Percentiles rank a stretch among this genome's conserved stretches.
These are phyloP conservation scores for Drosophila anomalata DNA, from an alignment of 2,888 invertebrate species.

Conservation along the genomic window DNA sequence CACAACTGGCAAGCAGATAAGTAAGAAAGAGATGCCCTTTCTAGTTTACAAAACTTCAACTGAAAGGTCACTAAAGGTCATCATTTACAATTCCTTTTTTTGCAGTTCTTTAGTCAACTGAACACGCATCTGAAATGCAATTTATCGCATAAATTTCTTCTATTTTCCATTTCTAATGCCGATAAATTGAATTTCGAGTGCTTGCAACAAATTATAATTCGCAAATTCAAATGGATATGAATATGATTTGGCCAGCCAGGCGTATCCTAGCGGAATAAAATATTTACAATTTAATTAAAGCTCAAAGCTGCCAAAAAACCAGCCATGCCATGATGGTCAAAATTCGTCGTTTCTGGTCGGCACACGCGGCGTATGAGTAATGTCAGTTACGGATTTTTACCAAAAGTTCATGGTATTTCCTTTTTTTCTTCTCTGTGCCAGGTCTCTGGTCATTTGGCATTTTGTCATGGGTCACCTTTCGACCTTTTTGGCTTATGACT, in stretches of 20 bases:
- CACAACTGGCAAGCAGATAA: neutral
- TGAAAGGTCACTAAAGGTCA: neutral
- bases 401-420: neutral
- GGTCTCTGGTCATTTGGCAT: slow-evolving; percentile 12
- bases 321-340: slow-evolving; percentile 24
- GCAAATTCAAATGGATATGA: slow-evolving; percentile 36
- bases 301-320: slow-evolving; percentile 61
- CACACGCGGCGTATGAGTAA: slow-evolving; percentile 33
- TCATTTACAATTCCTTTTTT: neutral
- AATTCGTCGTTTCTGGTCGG: slow-evolving; percentile 11
- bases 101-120: neutral
- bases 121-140: neutral
- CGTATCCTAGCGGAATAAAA: slow-evolving; percentile 46
- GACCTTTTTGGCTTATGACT: slow-evolving; percentile 36
- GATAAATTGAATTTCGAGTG: slow-evolving; percentile 24
- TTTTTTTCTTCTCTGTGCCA: neutral
- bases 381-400: slow-evolving; percentile 2
- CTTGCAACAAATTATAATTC: slow-evolving; percentile 33
- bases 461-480: slow-evolving; percentile 17
- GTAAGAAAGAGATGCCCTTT: neutral
- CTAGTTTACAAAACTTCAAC: neutral
- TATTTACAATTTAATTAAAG: slow-evolving; percentile 76
- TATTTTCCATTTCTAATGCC: slow-evolving; percentile 10
- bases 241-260: slow-evolving; percentile 25
- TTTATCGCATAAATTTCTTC: slow-evolving; percentile 16